These are phyloP conservation scores for Thamnophis elegans DNA, from an alignment of 2,797 vertebrate genomes.

Conservation along the genomic window DNA sequence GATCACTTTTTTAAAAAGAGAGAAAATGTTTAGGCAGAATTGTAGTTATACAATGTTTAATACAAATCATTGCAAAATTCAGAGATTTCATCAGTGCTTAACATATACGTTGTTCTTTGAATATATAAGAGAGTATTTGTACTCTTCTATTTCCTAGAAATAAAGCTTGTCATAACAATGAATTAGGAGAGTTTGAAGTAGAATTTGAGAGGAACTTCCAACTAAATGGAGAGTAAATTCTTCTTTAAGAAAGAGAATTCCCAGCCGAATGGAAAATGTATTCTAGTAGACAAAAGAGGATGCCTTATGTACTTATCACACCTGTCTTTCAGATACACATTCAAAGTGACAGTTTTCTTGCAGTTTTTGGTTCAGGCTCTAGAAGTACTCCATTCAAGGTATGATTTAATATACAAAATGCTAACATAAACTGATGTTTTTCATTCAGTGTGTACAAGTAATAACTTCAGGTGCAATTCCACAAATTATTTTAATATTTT, in stretches of 20 bases:
- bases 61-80: background rate
- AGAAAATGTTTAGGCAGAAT: background rate
- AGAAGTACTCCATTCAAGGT: background rate
- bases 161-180: background rate
- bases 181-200: background rate
- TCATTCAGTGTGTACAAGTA: background rate
- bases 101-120: background rate
- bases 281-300: background rate
- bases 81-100: slow-evolving; percentile 14
- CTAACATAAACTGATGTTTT: background rate
- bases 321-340: background rate
- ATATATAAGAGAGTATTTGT: background rate
- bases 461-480: background rate
- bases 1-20: background rate
- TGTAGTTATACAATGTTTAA: background rate
- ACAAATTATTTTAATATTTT: background rate
- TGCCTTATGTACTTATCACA: background rate
- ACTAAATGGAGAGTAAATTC: background rate
- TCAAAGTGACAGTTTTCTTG: background rate
- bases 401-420: background rate
- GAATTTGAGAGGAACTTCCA: background rate
- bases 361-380: background rate
- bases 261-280: background rate
- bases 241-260: background rate
- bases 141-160: background rate